Evolutionary conservation across 2,888 invertebrate genomes (phyloP), one percentile per base, ranked within the genome.

Genomic region (Palloptera scutellata): DNA sequence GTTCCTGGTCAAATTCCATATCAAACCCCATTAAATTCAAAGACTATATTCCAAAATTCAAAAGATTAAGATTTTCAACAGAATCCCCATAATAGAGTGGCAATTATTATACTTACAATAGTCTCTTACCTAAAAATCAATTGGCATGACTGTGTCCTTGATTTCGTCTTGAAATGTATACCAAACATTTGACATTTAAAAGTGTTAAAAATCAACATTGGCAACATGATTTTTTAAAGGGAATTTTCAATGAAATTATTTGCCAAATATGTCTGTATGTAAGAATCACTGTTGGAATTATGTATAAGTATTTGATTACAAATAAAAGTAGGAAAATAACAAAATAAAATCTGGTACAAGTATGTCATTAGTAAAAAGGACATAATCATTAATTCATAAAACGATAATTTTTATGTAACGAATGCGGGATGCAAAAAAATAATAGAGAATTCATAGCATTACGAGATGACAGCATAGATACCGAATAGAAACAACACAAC

Each of bases 331-430:
- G 48, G 30, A 40, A n/a, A 15, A 30, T 13, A 55, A 55, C 20
- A 55, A 55, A 12, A 40, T 40, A 8, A 40, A 19, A 11, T 30
- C 11, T 55, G 30, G 30, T 55, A 55, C 20, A n/a, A 40, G 17
- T 51, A 51, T 5, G 52, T 54, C 20, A 40, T n/a, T 20, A 48
- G 15, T 19, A 40, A 45, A 60, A 48, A 20, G 48, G 17, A 61
- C 17, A 61, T 59, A 51, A 63, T 67, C 43, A 70, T 51, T 62
- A 67, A 70, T 67, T 63, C 45, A 67, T 63, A 70, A 70, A 70
- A 45, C 30, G 51, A 59, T 52, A 67, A 67, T 60, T 59, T 62
- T 41, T 19, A 58, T 11, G 6, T 19, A 11, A 43, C 2, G 30
- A 6, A 30, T 30, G 30, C 30, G 30, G 30, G 30, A 30, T 30